Base-by-base conservation (phyloP, 2,113 vertebrate species). In the Macquaria australasica region DNA sequence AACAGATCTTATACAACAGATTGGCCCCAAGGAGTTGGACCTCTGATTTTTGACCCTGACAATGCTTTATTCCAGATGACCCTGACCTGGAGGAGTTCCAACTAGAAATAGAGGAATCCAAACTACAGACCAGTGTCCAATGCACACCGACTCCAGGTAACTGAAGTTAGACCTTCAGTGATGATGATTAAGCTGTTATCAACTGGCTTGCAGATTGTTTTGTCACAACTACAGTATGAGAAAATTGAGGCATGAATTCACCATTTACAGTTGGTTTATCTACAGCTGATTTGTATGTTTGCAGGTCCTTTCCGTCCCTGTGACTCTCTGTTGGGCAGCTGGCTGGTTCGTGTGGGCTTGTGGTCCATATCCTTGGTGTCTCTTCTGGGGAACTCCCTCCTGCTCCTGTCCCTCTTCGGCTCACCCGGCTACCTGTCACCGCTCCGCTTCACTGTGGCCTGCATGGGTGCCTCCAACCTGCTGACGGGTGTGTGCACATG, bases 271-370 rank as follows among this genome's bases (percentile, higher is more conserved):
- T 51, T 55, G 23, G 43, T 55, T 72, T 10, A 55, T 43, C 37
- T 25, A 50, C 6, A 43, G 58, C 55, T 83, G 28, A 79, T 28
- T 48, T 84, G 12, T 82, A n/a, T 78, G 43, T 88, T 78, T 84
- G 20, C 95, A 99, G 98, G 98, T 93, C 97, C 97, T 43, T 98
- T 99, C 95, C 97, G 98, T 91, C 98, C 98, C 23, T 99, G 98
- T 0, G 96, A 98, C 79, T 95, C 98, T 39, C 96, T 99, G 73
- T 93, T 99, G 74, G 98, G 97, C 91, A 98, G 98, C 94, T 99
- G 98, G 98, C 91, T 97, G 80, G 94, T 98, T 72, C 98, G 98
- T 62, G 93, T 99, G 70, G 97, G 97, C 0, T 93, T 99, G 87
- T 99, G 98, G 98, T 89, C 92, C 89, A 95, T 98, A 8, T 90